Percentiles rank a stretch among this genome's conserved stretches.
These are phyloP conservation scores for Pseudachorutes palmiensis DNA, from an alignment of 1,140 invertebrate species.

Conservation along the genomic window DNA sequence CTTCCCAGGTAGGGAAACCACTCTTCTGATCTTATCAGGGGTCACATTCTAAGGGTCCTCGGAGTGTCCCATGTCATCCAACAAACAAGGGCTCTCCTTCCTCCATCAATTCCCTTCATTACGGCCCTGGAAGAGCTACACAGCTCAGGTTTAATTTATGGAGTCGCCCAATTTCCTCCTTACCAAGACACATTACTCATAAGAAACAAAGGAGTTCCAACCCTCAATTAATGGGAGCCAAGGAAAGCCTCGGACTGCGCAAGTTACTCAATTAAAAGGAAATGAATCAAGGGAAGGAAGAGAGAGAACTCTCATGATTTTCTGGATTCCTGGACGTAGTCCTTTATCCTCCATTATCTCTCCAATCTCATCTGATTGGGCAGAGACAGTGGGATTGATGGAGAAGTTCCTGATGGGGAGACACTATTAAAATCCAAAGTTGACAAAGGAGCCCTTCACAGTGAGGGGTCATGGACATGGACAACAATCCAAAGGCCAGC, in stretches of 20 bases:
- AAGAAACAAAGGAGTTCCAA: background rate
- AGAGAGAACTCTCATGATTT: too few relatives aligned
- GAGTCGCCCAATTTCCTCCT: background rate
- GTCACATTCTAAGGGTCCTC: background rate
- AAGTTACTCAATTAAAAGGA: too few relatives aligned
- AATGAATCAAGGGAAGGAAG: too few relatives aligned
- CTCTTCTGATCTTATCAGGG: background rate
- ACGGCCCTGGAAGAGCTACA: too few relatives aligned
- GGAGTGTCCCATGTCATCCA: background rate
- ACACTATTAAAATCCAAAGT: background rate
- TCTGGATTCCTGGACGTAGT: too few relatives aligned
- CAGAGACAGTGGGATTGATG: background rate
- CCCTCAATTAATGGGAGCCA: background rate
- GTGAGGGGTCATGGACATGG: background rate
- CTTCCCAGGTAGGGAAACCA: background rate
- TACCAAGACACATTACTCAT: conserved; percentile 1
- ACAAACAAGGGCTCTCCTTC: background rate
- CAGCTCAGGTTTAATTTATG: background rate
- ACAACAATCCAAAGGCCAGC: too few relatives aligned
- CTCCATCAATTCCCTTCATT: background rate
- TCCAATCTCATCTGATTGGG: background rate
- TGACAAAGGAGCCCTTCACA: background rate
- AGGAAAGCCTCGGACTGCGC: background rate
- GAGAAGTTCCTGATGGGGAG: too few relatives aligned
- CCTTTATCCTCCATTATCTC: background rate